A percentile compares a stretch with the other conserved stretches of the same genome.
Conservation (phyloP, 2,797 vertebrate species). For the Ambastaia sidthimunki region DNA sequence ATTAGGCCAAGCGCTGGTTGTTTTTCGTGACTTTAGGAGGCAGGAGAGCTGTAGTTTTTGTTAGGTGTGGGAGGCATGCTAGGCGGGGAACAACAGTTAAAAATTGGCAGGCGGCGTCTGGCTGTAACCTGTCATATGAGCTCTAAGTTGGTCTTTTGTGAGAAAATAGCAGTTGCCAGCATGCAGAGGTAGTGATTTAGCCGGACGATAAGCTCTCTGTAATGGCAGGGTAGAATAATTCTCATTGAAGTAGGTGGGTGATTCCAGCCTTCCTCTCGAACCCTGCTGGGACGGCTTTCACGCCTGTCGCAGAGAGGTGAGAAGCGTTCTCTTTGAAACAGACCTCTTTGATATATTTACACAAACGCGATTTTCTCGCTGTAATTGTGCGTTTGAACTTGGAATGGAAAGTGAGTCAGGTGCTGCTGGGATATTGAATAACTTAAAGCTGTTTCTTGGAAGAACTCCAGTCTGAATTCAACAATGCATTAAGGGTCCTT, state of each 20-base stretch:
- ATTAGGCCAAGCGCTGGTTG: constrained; percentile 47
- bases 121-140: constrained; percentile 73
- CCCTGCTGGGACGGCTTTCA: constrained; percentile 59
- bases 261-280: constrained; percentile 56
- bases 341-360: constrained; percentile 62
- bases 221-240: constrained; percentile 93
- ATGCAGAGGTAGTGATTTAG: constrained; percentile 88
- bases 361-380: constrained; percentile 44
- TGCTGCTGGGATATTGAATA: constrained; percentile 47
- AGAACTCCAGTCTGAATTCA: constrained; percentile 31
- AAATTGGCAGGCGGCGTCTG: constrained; percentile 59
- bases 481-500: constrained; percentile 36
- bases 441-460: constrained; percentile 43
- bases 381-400: constrained; percentile 56
- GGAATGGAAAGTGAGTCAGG: constrained; percentile 46
- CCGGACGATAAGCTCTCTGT: constrained; percentile 88
- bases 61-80: constrained; percentile 56
- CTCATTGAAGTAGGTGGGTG: constrained; percentile 76
- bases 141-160: constrained; percentile 81
- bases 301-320: constrained; percentile 53
- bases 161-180: constrained; percentile 83
- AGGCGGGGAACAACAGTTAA: constrained; percentile 56
- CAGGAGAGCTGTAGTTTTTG: constrained; percentile 56
- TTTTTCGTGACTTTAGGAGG: constrained; percentile 42
- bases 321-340: constrained; percentile 54